These are phyloP conservation scores for Dendronephthya gigantea DNA, from an alignment of 64 coral and sea anemone genomes.

Conservation along the genomic window DNA sequence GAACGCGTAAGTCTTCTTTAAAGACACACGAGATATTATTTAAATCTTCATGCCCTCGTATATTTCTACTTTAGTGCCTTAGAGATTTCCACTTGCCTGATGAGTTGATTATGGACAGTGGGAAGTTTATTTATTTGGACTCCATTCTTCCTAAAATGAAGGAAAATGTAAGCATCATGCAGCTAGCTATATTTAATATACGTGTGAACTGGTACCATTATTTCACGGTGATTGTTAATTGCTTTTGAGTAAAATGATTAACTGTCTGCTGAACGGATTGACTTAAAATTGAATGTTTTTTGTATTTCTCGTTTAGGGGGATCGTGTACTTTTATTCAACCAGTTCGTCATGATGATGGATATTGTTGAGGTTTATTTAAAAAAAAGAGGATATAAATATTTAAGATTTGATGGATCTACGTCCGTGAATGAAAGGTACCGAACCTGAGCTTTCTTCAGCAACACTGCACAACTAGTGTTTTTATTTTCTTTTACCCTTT, in stretches of 20 bases:
- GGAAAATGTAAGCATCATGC: conserved; percentile 35
- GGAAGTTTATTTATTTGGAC: conserved; percentile 66
- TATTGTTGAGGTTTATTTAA: conserved; percentile 65
- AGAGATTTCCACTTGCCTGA: conserved; percentile 25
- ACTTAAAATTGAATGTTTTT: background rate
- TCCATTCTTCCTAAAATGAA: conserved; percentile 59
- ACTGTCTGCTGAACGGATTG: no score
- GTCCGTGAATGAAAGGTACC: conserved; percentile 58
- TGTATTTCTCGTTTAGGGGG: conserved; percentile 34
- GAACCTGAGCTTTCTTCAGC: background rate
- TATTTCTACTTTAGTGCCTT: conserved; percentile 28
- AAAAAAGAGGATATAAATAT: conserved; percentile 51
- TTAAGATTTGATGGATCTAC: conserved; percentile 64
- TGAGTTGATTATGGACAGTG: conserved; percentile 52
- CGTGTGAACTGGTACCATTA: no score
- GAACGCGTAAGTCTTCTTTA: conserved; percentile 37
- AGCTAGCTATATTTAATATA: no score
- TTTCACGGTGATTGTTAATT: no score
- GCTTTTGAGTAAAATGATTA: background rate
- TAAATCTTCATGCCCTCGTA: no score
- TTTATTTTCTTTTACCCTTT: background rate
- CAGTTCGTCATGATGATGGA: conserved; percentile 95
- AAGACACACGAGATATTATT: background rate
- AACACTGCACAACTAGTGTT: background rate
- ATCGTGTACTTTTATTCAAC: conserved; percentile 73